Evolutionary conservation across 2,797 vertebrate genomes (phyloP), one percentile per base, ranked within the genome.

Genomic region (Naso thynnoides): DNA sequence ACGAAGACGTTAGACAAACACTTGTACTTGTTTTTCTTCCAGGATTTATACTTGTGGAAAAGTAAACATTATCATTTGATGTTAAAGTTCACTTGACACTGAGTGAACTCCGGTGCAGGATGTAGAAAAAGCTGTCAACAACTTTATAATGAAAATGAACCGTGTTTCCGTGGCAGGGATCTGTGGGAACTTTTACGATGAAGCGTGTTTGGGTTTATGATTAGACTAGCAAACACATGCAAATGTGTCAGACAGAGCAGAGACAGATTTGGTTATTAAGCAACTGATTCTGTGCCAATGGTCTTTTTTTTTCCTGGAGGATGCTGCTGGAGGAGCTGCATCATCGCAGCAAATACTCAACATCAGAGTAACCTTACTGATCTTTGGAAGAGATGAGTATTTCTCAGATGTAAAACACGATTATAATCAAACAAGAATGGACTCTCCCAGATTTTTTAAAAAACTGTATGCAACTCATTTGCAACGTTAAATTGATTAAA

Each of bases 171-270:
- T 1, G 4, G 31, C 31, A 31, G 31, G 31, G 31, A 31, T 8
- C 31, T 31, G 57, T 64, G 65, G 48, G 65, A 74, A 71, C 29
- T 16, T 48, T 44, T 29, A n/a, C 15, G 15, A 3, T 2, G 18
- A 36, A 15, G 31, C 41, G 39, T 19, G 41, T 80, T 19, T 31
- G 13, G 8, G 42, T 47, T 68, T 31, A 47, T 42, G 63, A 79
- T 63, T 13, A 41, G 39, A 57, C 26, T 19, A 24, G 36, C 13
- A 39, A 18, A 75, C 44, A 29, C 52, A 52, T 53, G 27, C 6
- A 65, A 50, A 74, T 21, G 47, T 66, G 50, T 65, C 50, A 41
- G 31, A 67, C 52, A 64, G 29, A 31, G 24, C 48, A 41, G 49
- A 19, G 27, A 44, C 24, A 57, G 60, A 70, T 61, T 63, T 13